Base-by-base conservation (phyloP, 2,888 invertebrate genomes). In the Melipona bicolor region DNA sequence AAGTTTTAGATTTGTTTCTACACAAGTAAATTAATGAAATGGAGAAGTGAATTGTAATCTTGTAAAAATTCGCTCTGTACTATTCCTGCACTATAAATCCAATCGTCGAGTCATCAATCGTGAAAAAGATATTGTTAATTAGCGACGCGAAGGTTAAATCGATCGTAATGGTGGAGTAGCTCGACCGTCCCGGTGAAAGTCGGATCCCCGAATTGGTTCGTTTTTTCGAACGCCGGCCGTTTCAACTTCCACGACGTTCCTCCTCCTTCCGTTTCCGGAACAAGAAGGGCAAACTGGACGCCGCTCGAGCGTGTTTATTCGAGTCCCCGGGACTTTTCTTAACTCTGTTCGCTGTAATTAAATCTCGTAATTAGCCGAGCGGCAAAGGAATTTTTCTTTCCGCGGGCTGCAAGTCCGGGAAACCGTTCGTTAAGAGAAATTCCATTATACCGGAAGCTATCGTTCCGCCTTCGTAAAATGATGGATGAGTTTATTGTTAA, bases 281-380 rank as follows among this genome's bases (percentile, higher is more conserved):
- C 27, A 49, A 24, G 27, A 11, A 64, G 61, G n/a, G n/a, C 4
- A 52, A 83, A 69, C 64, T 86, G 50, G 50, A 73, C 75, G 65
- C 59, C 50, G 52, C 15, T 49, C 64, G 56, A 73, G 62, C 67
- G 43, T 83, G 81, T 83, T 83, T 82, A 83, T 82, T 83, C 83
- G 62, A 52, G 59, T 27, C 27, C 9, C 43, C 43, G 11, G n/a
- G 49, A 19, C 59, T 56, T 73, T 82, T 70, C 72, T 70, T 70
- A 17, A n/a, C 70, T 69, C 62, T 73, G 56, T 70, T 70, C 52
- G 27, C 17, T 21, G 52, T 70, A 83, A 83, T 83, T 83, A 83
- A 82, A 82, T 77, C 83, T 73, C 32, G 54, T 70, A 82, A 82
- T 82, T 83, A 73, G 83, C 77, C 61, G 83, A 36, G 50, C 77